Base-by-base conservation (phyloP, 2,888 invertebrate species). In the Autographa gamma region DNA sequence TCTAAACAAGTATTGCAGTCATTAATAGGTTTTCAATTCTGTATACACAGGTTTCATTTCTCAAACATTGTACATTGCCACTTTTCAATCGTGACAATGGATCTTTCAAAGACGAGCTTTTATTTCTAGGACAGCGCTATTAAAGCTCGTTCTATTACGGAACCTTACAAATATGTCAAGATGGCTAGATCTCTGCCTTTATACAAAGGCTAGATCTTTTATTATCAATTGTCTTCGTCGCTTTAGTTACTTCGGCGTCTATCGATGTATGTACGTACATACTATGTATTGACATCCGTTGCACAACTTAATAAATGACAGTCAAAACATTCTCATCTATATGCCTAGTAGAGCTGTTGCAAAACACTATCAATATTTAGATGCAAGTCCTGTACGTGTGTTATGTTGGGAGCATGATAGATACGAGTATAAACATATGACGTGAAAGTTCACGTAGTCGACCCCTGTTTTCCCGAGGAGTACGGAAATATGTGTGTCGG, bases 361-460 rank as follows among this genome's bases (percentile, higher is more conserved):
- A 71, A 79, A 81, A 73, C 52, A 67, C 31, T 43, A 43, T 69
- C 63, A 61, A 70, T 69, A 62, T 71, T 69, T 54, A 62, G 60
- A 70, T 73, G 68, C 70, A 70, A 67, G 69, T 41, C 19, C 13
- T 48, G 1, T 54, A 3, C 56, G 48, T 70, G 62, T 68, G 69
- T 77, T 75, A 77, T 75, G 73, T 79, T 67, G 67, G 69, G 81
- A 74, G 76, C 74, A 65, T 77, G 80, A 84, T 85, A 85, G 85
- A 87, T 89, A 89, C 70, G 61, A 86, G 87, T 90, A 92, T 88
- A 88, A 91, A 89, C 90, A 92, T 92, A 93, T 92, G 93, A 94
- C 87, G 91, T 92, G 92, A 94, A 93, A 94, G 93, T 94, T 94
- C 91, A 94, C 92, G 93, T 92, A 91, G 87, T 90, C 92, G 88